A percentile compares a stretch with the other conserved stretches of the same genome.
Conservation (phyloP, 2,113 vertebrate genomes). For the Periophthalmus modestus region DNA sequence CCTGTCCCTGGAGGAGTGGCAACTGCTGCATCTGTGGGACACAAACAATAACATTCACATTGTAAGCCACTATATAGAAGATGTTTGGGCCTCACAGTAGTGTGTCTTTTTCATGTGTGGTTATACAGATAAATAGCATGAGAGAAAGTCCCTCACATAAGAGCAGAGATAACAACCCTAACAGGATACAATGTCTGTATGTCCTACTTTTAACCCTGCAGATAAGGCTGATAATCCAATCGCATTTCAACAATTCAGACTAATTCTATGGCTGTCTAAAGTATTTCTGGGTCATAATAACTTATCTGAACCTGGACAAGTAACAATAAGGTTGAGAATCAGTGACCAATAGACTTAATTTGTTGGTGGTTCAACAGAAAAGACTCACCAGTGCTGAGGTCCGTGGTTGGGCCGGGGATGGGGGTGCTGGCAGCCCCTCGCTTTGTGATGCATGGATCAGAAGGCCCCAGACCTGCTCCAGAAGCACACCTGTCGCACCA, state of each 20-base stretch:
- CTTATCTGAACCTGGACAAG: not conserved
- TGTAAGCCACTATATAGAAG: not conserved
- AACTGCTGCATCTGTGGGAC: constrained; percentile 73
- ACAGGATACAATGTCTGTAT: constrained; percentile 47
- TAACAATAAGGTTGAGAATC: not conserved
- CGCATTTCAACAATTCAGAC: not conserved
- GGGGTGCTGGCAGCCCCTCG: constrained; percentile 80
- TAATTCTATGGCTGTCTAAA: not conserved
- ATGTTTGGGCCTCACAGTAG: not conserved
- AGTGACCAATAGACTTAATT: not conserved
- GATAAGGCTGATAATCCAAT: constrained; percentile 1
- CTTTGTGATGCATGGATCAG: constrained; percentile 79
- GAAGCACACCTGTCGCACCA: constrained; percentile 48
- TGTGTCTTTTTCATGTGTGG: not conserved
- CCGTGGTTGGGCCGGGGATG: constrained; percentile 76
- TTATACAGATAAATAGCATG: constrained; percentile 5
- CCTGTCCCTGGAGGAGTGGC: constrained; percentile 79
- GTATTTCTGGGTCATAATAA: not conserved
- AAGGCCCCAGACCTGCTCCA: constrained; percentile 71
- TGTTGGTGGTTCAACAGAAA: not conserved
- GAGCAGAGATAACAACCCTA: constrained; percentile 49
- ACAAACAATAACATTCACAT: not conserved
- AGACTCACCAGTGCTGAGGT: constrained; percentile 83
- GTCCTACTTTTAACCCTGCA: constrained; percentile 44
- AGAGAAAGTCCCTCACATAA: constrained; percentile 54